Evolutionary conservation across 2,888 invertebrate genomes (phyloP).

Genomic region (Yponomeuta malinellus): DNA sequence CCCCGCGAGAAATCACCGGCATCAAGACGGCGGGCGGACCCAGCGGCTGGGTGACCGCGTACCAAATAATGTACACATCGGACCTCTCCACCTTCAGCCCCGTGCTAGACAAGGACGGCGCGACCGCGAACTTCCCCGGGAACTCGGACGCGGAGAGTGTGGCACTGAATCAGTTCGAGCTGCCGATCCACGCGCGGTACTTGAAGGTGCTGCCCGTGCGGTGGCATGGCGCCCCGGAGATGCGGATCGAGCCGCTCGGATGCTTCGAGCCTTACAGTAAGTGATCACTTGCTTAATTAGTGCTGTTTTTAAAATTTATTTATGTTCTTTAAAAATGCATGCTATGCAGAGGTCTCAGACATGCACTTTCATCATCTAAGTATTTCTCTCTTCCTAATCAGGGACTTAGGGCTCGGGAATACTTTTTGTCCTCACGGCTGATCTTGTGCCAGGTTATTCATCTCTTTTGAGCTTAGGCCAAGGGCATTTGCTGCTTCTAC

Average conservation of each 20-base stretch:
- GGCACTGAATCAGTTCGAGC: conserved; percentile 80
- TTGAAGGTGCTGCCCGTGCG: conserved; percentile 82
- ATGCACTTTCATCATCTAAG: no score
- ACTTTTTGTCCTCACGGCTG: no score
- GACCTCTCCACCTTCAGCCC: conserved; percentile 84
- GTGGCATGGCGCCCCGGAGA: conserved; percentile 83
- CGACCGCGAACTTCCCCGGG: conserved; percentile 79
- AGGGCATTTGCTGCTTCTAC: no score
- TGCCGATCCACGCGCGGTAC: conserved; percentile 83
- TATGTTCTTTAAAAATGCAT: no score
- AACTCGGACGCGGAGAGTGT: conserved; percentile 81
- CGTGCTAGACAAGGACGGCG: conserved; percentile 72
- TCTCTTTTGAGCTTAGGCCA: no score
- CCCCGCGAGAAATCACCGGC: conserved; percentile 85
- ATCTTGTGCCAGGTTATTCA: no score
- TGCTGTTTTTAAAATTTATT: no score
- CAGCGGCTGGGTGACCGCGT: conserved; percentile 84
- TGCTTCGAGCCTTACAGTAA: conserved; percentile 81
- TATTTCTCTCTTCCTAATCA: no score
- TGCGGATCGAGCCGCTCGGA: conserved; percentile 85
- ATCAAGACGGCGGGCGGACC: conserved; percentile 83
- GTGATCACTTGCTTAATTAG: no score
- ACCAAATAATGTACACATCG: conserved; percentile 83
- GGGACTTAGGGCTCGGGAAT: no score
- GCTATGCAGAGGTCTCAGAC: no score